Conservation (phyloP, 2,888 invertebrate species). For the Dynastes hyllus region DNA sequence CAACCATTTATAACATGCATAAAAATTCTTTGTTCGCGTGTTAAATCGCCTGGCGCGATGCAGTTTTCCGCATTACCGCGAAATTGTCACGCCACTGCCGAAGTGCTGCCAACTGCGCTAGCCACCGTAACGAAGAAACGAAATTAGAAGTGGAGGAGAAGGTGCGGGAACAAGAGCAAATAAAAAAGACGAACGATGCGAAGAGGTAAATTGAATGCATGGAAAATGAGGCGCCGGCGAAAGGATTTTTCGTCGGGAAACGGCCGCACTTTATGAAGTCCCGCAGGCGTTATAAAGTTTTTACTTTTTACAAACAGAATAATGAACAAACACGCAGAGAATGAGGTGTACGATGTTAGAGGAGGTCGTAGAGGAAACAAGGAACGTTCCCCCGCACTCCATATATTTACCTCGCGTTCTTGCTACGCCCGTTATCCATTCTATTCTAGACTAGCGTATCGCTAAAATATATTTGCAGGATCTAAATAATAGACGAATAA, state of each 20-base stretch:
- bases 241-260: background rate
- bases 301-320: constrained; percentile 14
- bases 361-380: background rate
- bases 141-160: background rate
- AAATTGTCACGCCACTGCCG: constrained; percentile 2
- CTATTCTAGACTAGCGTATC: background rate
- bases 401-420: too few species aligned
- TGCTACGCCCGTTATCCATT: too few species aligned
- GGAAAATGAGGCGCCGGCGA: constrained; percentile 1
- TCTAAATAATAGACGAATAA: constrained; percentile 16
- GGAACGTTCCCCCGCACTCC: background rate
- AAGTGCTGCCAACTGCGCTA: background rate
- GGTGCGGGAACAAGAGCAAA: too few species aligned
- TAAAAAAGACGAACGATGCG: too few species aligned
- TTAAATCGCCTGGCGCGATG: background rate
- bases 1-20: too few species aligned
- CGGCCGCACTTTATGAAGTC: background rate
- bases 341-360: background rate
- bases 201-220: background rate
- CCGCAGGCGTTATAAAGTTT: constrained; percentile 7
- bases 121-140: constrained; percentile 1
- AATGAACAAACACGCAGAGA: constrained; percentile 5
- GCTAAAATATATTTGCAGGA: constrained; percentile 10
- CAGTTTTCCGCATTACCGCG: constrained; percentile 3
- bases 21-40: too few species aligned